These are phyloP conservation scores for Thymelicus sylvestris DNA, from an alignment of 2,888 invertebrate species.

Conservation along the genomic window DNA sequence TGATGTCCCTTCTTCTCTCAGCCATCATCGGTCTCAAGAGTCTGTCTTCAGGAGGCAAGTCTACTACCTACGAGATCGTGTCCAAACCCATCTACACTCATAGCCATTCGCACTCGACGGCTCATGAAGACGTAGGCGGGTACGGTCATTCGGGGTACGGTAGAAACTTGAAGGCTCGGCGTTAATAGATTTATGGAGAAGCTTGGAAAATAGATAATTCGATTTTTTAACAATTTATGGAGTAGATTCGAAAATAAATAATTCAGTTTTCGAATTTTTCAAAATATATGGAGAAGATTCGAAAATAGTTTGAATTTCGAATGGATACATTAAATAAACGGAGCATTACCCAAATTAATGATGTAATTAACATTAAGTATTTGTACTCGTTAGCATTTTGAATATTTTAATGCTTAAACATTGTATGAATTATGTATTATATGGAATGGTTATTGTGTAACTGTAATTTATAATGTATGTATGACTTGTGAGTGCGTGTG, in stretches of 20 bases:
- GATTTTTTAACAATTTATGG: too few relatives aligned
- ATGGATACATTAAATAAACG: too few relatives aligned
- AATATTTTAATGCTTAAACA: too few relatives aligned
- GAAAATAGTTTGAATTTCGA: too few relatives aligned
- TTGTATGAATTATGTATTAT: slow-evolving; percentile 1
- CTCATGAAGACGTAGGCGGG: slow-evolving; percentile 84
- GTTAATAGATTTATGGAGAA: slow-evolving; percentile 44
- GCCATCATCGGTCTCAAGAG: slow-evolving; percentile 91
- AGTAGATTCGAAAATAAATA: too few relatives aligned
- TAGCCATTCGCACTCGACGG: slow-evolving; percentile 84
- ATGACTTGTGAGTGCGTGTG: slow-evolving; percentile 25
- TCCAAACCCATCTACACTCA: slow-evolving; percentile 92
- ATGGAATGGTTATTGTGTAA: slow-evolving; percentile 27
- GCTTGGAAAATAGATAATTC: too few relatives aligned
- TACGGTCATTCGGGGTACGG: slow-evolving; percentile 84
- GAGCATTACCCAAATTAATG: too few relatives aligned
- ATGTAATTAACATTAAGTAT: not conserved
- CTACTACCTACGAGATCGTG: slow-evolving; percentile 93
- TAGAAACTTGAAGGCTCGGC: slow-evolving; percentile 66
- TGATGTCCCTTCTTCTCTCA: slow-evolving; percentile 91
- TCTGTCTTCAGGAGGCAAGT: slow-evolving; percentile 88
- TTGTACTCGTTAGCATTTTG: not conserved
- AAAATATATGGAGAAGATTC: too few relatives aligned
- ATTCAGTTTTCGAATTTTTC: too few relatives aligned
- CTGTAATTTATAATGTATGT: slow-evolving; percentile 26